Conservation (phyloP, 2,888 invertebrate species). For the Ectobius pallidus region DNA sequence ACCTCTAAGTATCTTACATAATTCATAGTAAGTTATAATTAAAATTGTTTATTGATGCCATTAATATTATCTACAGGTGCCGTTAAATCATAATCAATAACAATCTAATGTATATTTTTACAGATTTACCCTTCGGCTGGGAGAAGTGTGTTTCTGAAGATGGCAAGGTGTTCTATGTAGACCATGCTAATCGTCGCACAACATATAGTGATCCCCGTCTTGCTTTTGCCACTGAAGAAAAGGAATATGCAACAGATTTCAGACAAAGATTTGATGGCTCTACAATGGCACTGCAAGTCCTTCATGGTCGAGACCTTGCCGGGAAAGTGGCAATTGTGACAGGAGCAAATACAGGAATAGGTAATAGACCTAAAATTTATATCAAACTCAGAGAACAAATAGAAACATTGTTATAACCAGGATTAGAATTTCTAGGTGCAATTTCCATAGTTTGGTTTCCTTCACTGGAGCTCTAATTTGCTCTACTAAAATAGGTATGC, state of each 20-base stretch:
- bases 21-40: too few species aligned
- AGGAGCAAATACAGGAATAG: slow-evolving; percentile 92
- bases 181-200: slow-evolving; percentile 77
- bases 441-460: too few species aligned
- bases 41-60: too few species aligned
- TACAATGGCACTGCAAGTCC: slow-evolving; percentile 79
- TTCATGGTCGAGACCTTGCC: slow-evolving; percentile 87
- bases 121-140: slow-evolving; percentile 90
- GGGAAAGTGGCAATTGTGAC: slow-evolving; percentile 86
- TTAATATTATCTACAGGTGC: too few species aligned
- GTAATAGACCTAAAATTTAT: slow-evolving; percentile 53
- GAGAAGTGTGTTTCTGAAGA: slow-evolving; percentile 75
- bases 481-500: too few species aligned
- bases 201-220: slow-evolving; percentile 90
- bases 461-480: too few species aligned
- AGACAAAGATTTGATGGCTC: slow-evolving; percentile 88
- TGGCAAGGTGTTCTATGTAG: slow-evolving; percentile 76
- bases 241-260: slow-evolving; percentile 73
- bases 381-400: too few species aligned
- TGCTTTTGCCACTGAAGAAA: slow-evolving; percentile 88
- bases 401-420: too few species aligned
- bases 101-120: too few species aligned
- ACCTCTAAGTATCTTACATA: too few species aligned
- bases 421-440: too few species aligned
- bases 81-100: too few species aligned